phyloP scores from a whole-genome alignment of 2,113 vertebrate genomes.

The Synodontis membranacea region DNA sequence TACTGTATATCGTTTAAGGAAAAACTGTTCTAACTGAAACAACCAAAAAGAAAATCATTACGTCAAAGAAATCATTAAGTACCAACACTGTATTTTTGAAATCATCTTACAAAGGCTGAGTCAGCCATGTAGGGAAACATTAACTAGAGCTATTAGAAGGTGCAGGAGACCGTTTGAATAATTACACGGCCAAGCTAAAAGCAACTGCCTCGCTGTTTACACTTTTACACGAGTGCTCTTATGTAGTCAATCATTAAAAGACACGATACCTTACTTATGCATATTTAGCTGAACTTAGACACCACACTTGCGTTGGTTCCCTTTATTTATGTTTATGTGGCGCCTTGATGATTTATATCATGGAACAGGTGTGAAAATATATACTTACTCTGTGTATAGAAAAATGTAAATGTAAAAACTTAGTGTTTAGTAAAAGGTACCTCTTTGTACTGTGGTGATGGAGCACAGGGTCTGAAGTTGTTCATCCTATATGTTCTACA shows the following conservation, averaged over 20 bases:
- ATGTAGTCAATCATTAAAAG: conserved; percentile 19
- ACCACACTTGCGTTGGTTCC: neutral
- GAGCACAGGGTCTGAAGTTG: conserved; percentile 73
- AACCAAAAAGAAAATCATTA: neutral
- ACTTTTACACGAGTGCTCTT: neutral
- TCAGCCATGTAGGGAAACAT: neutral
- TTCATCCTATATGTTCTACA: conserved; percentile 91
- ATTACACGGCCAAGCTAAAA: neutral
- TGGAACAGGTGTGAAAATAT: neutral
- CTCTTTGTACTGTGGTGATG: conserved; percentile 93
- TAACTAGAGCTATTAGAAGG: neutral
- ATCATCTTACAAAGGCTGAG: neutral
- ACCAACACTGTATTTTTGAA: neutral
- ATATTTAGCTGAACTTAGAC: neutral
- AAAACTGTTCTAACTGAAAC: neutral
- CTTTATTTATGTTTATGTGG: neutral
- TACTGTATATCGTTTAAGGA: no score
- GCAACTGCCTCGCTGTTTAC: neutral
- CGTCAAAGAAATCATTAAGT: neutral
- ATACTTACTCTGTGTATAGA: neutral
- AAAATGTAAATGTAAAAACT: no score
- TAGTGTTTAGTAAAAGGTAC: conserved; percentile 63
- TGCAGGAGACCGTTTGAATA: conserved; percentile 4
- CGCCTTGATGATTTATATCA: neutral
- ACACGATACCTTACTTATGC: neutral